Base-by-base conservation (phyloP, 23 tunicate species). In the Ascidia mentula region DNA sequence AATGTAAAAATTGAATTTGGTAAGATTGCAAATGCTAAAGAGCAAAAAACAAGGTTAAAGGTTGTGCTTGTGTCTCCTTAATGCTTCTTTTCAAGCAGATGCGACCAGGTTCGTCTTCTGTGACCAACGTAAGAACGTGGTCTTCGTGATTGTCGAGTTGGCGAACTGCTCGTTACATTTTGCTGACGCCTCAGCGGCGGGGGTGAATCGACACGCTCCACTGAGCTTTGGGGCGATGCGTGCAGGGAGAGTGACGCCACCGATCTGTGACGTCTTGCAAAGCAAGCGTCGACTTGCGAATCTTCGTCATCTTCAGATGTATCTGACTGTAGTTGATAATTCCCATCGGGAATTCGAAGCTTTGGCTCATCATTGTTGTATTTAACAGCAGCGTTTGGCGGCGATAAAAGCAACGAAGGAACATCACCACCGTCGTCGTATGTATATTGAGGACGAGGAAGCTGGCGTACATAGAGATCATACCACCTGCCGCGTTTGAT, bases 41-140 rank as follows among this genome's bases (percentile, higher is more conserved):
- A n/a, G n/a, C n/a, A n/a, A n/a, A n/a, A n/a, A n/a, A n/a, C n/a
- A n/a, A n/a, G n/a, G n/a, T n/a, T n/a, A 9, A 42, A 20, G 65
- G 28, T 20, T 42, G 13, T 53, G 12, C 4, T 53, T 5, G 7
- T 9, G 13, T 28, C 5, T 2, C 13, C 31, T 81, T 17, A 71
- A 32, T 61, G 46, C 59, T 87, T 88, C 76, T 93, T 93, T 35
- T 88, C 89, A 4, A 93, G 77, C 76, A 93, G 71, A 81, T 93
- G 98, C 39, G 98, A 93, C 98, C 98, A 93, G 13, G 98, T 93
- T 18, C 98, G 70, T 46, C 98, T 83, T 46, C 85, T 84, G 80
- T 93, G 98, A 39, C 94, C 61, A 39, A 79, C 35, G 72, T 88
- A 88, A 5, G 38, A 24, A 5, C 87, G 77, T 34, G 93, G 85